Base-by-base conservation (phyloP, 2,113 vertebrate genomes). In the Zootoca vivipara region DNA sequence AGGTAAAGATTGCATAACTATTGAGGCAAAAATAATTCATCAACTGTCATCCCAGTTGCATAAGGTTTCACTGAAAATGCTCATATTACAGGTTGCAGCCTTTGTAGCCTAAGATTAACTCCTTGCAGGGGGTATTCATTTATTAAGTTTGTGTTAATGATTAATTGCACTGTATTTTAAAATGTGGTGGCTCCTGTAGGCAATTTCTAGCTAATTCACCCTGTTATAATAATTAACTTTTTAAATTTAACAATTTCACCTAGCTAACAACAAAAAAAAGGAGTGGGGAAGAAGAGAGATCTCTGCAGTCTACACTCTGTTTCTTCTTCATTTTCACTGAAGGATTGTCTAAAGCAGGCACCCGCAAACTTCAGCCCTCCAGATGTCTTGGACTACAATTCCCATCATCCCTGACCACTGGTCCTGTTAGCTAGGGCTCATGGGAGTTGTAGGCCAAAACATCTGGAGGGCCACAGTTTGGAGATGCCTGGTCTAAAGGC, bases 91-190 rank as follows among this genome's bases (percentile, higher is more conserved):
- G 73, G 1, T 77, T 58, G 38, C 40, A 85, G 58, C 78, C 33
- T 85, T 69, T 91, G 56, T 86, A 82, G 72, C 94, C 79, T 67
- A 96, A 96, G 87, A 24, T 12, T 85, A 93, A 77, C 9, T 86
- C 88, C 79, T 86, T 89, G 85, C 90, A 93, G 83, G 87, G 52
- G 80, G 69, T 75, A 93, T 90, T 94, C 18, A 87, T 88, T 93
- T 90, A 62, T 89, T 62, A 90, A 90, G 86, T 89, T 38, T 79
- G 20, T 77, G 77, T 87, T 93, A 92, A 91, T 96, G 87, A 94
- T 96, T 96, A 87, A 94, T 89, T 91, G 91, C 89, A 83, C 83
- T 93, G 83, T 42, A 88, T 72, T 85, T 85, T 42, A 78, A 94
- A 95, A 93, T 84, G 40, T 82, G 38, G 85, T 87, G 85, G 86